Percentiles rank a stretch among this genome's conserved stretches.
Conservation (phyloP, 1,140 invertebrate genomes). For the Episyrphus balteatus region DNA sequence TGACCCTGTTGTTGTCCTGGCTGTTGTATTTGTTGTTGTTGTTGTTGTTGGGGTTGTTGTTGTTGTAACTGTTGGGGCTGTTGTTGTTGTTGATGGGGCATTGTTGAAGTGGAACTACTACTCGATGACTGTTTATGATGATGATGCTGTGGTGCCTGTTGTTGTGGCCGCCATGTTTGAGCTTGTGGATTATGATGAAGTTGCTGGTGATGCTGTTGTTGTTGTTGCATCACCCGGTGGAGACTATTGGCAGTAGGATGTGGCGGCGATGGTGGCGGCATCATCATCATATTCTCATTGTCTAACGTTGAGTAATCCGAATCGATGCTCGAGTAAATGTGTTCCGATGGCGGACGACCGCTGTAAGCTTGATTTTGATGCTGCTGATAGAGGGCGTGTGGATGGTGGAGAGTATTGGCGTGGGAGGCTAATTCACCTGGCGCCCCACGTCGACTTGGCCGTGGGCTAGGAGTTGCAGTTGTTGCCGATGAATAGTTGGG, state of each 20-base stretch:
- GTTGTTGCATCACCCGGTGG: conserved; percentile 1
- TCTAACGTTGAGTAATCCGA: conserved; percentile 53
- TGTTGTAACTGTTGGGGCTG: conserved; percentile 4
- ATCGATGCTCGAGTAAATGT: conserved; percentile 77
- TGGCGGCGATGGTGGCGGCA: conserved; percentile 15
- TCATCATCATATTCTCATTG: conserved; percentile 34
- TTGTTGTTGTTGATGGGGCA: conserved; percentile 7
- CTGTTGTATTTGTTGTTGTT: not conserved
- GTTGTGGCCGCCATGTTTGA: conserved; percentile 24
- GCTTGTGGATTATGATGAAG: conserved; percentile 10
- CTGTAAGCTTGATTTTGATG: conserved; percentile 30
- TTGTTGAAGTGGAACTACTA: not conserved
- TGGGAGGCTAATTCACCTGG: conserved; percentile 36
- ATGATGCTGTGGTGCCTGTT: conserved; percentile 15
- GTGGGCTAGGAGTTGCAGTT: conserved; percentile 49
- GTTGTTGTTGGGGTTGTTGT: conserved; percentile 15
- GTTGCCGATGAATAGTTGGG: conserved; percentile 50
- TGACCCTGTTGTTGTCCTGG: conserved; percentile 23
- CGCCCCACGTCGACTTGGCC: conserved; percentile 44
- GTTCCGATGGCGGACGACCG: conserved; percentile 62
- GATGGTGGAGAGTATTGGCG: conserved; percentile 41
- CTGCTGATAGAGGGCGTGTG: conserved; percentile 27
- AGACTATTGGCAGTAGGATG: not conserved
- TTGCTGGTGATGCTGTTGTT: not conserved
- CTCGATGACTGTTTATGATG: conserved; percentile 7